Base-by-base conservation (phyloP, 2,113 vertebrate genomes). In the Fulmarus glacialis region DNA sequence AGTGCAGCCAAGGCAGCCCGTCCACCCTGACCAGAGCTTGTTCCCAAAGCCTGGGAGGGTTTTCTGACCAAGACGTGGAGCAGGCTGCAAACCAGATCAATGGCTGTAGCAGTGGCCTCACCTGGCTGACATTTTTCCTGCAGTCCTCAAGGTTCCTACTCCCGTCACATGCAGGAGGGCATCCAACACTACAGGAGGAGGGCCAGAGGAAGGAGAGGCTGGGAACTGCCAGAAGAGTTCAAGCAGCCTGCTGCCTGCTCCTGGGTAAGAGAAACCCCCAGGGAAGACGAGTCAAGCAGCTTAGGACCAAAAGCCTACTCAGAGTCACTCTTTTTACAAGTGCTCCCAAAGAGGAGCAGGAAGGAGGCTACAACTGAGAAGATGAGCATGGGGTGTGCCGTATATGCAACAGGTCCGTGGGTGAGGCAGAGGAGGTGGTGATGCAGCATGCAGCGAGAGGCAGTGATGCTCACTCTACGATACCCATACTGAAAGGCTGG, bases 131-230 rank as follows among this genome's bases (percentile, higher is more conserved):
- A 3, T 17, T 58, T 42, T 22, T 64, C n/a, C 66, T 62, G 47
- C 50, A 32, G 45, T 19, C 16, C 56, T 32, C 58, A 24, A 67
- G 22, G 38, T 24, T 82, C 43, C 71, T 48, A 12, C 15, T 93
- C 27, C 66, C 0, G 0, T 12, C 43, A 19, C 52, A 12, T 2
- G 10, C 40, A 2, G 3, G 27, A 67, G 29, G 80, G 53, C 62
- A 75, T 34, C 34, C 19, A 21, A 9, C 21, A 5, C 3, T 17
- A 17, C 47, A 34, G 56, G 38, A 56, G 18, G 23, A 71, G 12
- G 6, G 34, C 17, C 36, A 68, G 24, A 47, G 55, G 75, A 47
- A 45, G 34, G 50, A 86, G 34, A 63, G 60, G 48, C 48, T 73
- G 40, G 24, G 23, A 47, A 26, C 29, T 24, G 72, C 32, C 19